Conservation (phyloP, 1,140 invertebrate genomes). For the Rhynchophorus ferrugineus region DNA sequence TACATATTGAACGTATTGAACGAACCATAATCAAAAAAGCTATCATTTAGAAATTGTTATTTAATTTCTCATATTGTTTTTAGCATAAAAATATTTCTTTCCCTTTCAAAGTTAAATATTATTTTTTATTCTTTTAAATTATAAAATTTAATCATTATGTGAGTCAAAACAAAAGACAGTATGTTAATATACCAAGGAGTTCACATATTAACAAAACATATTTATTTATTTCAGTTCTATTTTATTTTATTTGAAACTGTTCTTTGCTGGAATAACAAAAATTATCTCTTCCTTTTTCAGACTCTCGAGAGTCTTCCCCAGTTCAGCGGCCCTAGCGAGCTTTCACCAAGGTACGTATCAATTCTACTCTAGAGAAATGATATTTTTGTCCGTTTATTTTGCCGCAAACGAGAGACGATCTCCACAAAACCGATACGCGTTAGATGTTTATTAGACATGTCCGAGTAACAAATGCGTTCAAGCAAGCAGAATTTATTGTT, state of each 20-base stretch:
- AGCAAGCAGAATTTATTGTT: constrained; percentile 17
- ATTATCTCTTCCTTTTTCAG: constrained; percentile 31
- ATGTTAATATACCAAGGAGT: no score
- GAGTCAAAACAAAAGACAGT: no score
- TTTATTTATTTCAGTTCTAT: no score
- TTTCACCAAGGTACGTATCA: constrained; percentile 38
- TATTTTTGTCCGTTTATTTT: neutral
- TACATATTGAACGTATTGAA: no score
- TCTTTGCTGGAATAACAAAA: constrained; percentile 5
- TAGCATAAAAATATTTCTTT: no score
- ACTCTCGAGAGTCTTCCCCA: constrained; percentile 42
- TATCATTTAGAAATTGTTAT: no score
- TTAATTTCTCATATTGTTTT: no score
- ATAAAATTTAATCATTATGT: no score
- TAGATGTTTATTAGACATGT: constrained; percentile 14
- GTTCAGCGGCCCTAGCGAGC: constrained; percentile 36
- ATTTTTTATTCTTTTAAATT: no score
- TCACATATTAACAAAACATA: no score
- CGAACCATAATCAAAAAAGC: no score
- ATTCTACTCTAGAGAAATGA: neutral
- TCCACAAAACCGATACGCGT: constrained; percentile 11
- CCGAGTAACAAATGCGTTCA: constrained; percentile 8
- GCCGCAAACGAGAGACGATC: constrained; percentile 7
- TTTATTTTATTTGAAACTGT: neutral
- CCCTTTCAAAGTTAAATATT: no score